Evolutionary conservation across 2,888 invertebrate genomes (phyloP), one percentile per base, ranked within the genome.

Genomic region (Drosophila niveifrons): DNA sequence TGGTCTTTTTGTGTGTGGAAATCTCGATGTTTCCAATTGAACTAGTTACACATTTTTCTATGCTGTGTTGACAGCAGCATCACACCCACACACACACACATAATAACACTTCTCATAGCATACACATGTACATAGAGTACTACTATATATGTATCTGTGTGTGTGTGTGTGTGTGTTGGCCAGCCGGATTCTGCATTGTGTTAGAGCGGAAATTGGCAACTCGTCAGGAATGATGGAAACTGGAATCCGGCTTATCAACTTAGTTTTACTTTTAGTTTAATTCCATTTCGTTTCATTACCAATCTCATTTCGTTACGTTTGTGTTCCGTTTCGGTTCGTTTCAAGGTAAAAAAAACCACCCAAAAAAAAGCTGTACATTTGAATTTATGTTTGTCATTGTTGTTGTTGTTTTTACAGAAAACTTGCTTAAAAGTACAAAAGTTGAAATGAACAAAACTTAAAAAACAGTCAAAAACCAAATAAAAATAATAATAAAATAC

Each of bases 361-460:
- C 4, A 23, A 23, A 23, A 68, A 72, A 69, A 65, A 72, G 69
- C 70, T 63, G 63, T 63, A 76, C 67, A 79, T 81, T 74, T 55
- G 28, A 53, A 82, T 75, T 78, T 88, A 75, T 86, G 87, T 78
- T 72, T 71, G 75, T 80, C 81, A 75, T 75, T 80, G 74, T 86
- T 81, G 85, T 84, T 80, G 76, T 87, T 90, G 88, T 90, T 91
- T 88, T 91, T 90, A 83, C 91, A 91, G 91, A 90, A 88, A 86
- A 85, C 84, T 88, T 89, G 86, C 82, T 81, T 88, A 89, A 88
- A 82, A 87, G 79, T 84, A 82, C 83, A 80, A 70, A 69, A 76
- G 65, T 72, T 78, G 70, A 72, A 64, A 55, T 46, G 34, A 71
- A 58, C 66, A 70, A 62, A 80, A 80, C 65, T 34, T 65, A 67